A percentile compares a stretch with the other conserved stretches of the same genome.
Conservation (phyloP, 1,140 invertebrate species). For the Oryzaephilus surinamensis region DNA sequence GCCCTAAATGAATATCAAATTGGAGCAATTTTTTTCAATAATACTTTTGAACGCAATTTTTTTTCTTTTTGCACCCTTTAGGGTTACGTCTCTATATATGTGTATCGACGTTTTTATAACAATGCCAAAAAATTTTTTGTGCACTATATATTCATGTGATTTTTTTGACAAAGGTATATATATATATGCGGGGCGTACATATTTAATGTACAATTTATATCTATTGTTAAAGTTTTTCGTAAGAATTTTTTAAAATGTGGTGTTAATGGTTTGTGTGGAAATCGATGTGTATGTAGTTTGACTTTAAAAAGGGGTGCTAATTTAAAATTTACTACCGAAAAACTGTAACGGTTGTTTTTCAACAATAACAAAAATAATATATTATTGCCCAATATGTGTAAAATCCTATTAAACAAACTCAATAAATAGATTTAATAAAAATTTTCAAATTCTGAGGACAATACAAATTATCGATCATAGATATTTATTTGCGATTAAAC, state of each 20-base stretch:
- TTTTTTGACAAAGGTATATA: slow-evolving; percentile 2
- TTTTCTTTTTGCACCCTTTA: slow-evolving; percentile 6
- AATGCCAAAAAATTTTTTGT: slow-evolving; percentile 7
- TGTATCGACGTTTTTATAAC: slow-evolving; percentile 7
- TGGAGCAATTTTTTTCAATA: slow-evolving; percentile 5
- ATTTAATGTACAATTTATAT: slow-evolving; percentile 12
- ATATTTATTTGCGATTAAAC: slow-evolving; percentile 25
- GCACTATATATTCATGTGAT: slow-evolving; percentile 7
- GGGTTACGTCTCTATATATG: slow-evolving; percentile 8
- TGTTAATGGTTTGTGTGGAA: slow-evolving; percentile 5
- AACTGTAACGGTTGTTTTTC: no score
- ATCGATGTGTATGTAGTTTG: slow-evolving; percentile 11
- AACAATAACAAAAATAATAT: no score
- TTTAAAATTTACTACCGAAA: no score
- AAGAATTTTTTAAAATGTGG: slow-evolving; percentile 7
- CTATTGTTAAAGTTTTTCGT: slow-evolving; percentile 4
- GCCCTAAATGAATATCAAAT: slow-evolving; percentile 12
- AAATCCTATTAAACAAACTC: slow-evolving; percentile 24
- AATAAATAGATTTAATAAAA: slow-evolving; percentile 12
- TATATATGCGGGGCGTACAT: slow-evolving; percentile 8
- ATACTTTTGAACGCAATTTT: no score
- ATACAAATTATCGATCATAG: slow-evolving; percentile 19
- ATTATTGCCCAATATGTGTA: slow-evolving; percentile 22
- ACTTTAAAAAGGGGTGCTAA: no score
- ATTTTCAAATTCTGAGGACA: slow-evolving; percentile 12